Evolutionary conservation across 2,797 vertebrate species (phyloP).

Genomic region (Hypotaenidia okinawae): DNA sequence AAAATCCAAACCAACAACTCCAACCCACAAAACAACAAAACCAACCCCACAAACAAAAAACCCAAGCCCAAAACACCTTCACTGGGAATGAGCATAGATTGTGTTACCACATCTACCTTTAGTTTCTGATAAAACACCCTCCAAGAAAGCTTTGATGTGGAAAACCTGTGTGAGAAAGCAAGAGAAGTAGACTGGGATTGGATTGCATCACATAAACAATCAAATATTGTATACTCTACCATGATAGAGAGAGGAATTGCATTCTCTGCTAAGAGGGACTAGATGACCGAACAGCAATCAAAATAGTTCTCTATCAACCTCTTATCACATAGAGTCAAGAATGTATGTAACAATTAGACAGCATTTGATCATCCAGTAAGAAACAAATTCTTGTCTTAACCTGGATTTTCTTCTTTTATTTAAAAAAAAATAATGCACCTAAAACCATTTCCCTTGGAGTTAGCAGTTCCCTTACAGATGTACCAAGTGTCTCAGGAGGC

Average conservation of each 20-base stretch:
- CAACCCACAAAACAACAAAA: no score
- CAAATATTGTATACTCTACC: background rate
- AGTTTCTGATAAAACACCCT: background rate
- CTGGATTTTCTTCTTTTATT: background rate
- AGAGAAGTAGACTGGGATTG: background rate
- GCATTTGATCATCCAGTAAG: background rate
- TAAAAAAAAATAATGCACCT: background rate
- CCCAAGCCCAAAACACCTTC: background rate
- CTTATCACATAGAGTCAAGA: background rate
- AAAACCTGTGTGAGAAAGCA: background rate
- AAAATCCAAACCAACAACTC: no score
- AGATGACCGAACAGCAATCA: background rate
- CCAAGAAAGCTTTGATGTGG: background rate
- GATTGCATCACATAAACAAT: background rate
- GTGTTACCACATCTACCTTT: background rate
- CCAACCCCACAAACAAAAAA: no score
- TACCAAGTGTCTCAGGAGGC: background rate
- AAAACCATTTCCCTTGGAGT: background rate
- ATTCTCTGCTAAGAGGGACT: background rate
- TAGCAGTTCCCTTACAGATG: background rate
- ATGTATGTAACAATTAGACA: background rate
- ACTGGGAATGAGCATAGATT: background rate
- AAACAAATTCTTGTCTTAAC: background rate
- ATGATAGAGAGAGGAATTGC: background rate
- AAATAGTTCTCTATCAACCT: background rate